Conservation (phyloP, 1,140 invertebrate species). For the Monomorium pharaonis region DNA sequence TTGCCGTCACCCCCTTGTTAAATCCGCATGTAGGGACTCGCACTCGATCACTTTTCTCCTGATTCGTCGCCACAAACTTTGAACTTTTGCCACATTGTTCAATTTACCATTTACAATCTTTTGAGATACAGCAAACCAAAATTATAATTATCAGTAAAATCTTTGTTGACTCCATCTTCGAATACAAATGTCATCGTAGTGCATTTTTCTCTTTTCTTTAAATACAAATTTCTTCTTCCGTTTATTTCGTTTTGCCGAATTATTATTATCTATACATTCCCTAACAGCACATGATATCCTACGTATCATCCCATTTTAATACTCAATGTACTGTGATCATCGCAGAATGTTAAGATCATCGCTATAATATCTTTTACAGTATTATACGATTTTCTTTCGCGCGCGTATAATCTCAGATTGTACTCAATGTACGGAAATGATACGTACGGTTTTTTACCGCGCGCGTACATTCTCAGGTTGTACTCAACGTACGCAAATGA, state of each 20-base stretch:
- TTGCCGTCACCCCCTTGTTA: constrained; percentile 65
- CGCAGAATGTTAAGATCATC: no score
- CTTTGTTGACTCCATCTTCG: constrained; percentile 5
- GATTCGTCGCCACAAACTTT: constrained; percentile 40
- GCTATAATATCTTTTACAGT: no score
- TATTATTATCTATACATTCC: not conserved
- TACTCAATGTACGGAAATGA: no score
- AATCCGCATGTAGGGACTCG: constrained; percentile 58
- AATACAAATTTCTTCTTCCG: not conserved
- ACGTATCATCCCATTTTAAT: no score
- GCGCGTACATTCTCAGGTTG: no score
- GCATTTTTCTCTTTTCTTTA: constrained; percentile 61
- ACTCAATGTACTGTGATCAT: no score
- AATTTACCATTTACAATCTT: constrained; percentile 39
- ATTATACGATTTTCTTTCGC: no score
- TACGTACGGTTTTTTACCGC: no score
- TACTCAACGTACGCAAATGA: no score
- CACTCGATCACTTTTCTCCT: constrained; percentile 64
- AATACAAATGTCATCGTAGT: constrained; percentile 71
- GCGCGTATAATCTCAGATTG: no score
- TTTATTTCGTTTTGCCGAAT: not conserved
- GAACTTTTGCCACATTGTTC: constrained; percentile 44
- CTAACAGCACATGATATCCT: no score
- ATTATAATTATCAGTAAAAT: constrained; percentile 59
- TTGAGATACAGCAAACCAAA: constrained; percentile 53